These are phyloP conservation scores for Chanos chanos DNA, from an alignment of 2,797 vertebrate species.

Conservation along the genomic window DNA sequence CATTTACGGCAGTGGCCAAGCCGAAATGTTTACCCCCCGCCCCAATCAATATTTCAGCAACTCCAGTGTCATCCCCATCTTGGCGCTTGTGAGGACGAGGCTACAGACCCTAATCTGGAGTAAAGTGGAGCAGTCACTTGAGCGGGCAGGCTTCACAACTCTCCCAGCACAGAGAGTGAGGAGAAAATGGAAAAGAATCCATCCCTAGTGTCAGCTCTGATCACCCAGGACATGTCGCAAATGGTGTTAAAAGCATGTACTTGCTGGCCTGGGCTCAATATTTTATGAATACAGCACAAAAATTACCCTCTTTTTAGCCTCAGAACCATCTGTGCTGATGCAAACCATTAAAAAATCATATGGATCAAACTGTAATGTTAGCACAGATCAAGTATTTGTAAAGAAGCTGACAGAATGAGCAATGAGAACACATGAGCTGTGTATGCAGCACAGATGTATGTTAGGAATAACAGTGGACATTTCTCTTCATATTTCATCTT, in stretches of 20 bases:
- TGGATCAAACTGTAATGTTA: slow-evolving; percentile 76
- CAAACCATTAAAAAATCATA: slow-evolving; percentile 69
- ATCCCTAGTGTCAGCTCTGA: slow-evolving; percentile 65
- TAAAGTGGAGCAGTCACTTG: slow-evolving; percentile 63
- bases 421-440: slow-evolving; percentile 59
- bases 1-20: slow-evolving; percentile 60
- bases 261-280: slow-evolving; percentile 65
- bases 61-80: slow-evolving; percentile 65
- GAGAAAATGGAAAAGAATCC: slow-evolving; percentile 66
- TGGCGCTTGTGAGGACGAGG: slow-evolving; percentile 47
- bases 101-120: slow-evolving; percentile 36
- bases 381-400: slow-evolving; percentile 77
- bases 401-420: slow-evolving; percentile 71
- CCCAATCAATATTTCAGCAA: slow-evolving; percentile 77
- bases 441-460: slow-evolving; percentile 20
- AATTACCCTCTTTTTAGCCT: slow-evolving; percentile 67
- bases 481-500: slow-evolving; percentile 7
- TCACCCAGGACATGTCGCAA: slow-evolving; percentile 68
- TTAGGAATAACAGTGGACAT: background rate
- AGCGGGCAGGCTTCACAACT: slow-evolving; percentile 50
- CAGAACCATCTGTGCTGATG: slow-evolving; percentile 61
- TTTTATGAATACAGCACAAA: slow-evolving; percentile 60
- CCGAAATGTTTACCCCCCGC: slow-evolving; percentile 71
- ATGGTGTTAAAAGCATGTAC: slow-evolving; percentile 80
- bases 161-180: slow-evolving; percentile 39